Base-by-base conservation (phyloP, 2,888 invertebrate genomes). In the Tipula vernalis region DNA sequence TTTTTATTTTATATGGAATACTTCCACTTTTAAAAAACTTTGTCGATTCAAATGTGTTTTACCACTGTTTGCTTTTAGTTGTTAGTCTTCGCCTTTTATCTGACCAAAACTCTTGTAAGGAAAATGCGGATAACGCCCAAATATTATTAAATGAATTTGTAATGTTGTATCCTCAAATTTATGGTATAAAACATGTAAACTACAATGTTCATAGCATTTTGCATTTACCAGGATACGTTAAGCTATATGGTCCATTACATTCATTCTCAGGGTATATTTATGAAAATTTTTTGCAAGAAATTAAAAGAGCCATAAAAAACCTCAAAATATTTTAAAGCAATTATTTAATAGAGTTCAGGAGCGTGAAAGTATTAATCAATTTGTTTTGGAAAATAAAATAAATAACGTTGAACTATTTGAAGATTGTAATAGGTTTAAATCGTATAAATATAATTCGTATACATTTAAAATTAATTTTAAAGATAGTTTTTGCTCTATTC, bases 111-210 rank as follows among this genome's bases (percentile, higher is more conserved):
- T 4, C 39, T 15, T 39, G 15, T 15, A 41, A 8, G 6, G 85
- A 85, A n/a, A 85, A 39, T n/a, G 41, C 15, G 13, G 42, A 85
- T n/a, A 85, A 41, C 15, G 39, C 85, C 12, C 85, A 85, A 41
- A 85, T 85, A 85, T n/a, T 85, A 13, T 85, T 85, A n/a, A 85
- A 85, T 13, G 10, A 42, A 41, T 88, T 88, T 88, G 88, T 88
- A 5, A 10, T 87, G 51, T 86, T 87, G 44, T 88, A 87, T 85
- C 87, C 87, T 41, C 39, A 87, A 87, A 84, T 88, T 83, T 88
- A 87, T 87, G 88, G 85, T 8, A 71, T 87, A 2, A 85, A 85
- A 42, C 85, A 42, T n/a, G 42, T 85, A 41, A 41, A 39, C 39
- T 85, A 85, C 18, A 85, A 28, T 28, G 28, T 28, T 28, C 28